Percentiles rank a stretch among this genome's conserved stretches.
Conservation (phyloP, 2,113 vertebrate genomes). For the Stigmatopora argus region DNA sequence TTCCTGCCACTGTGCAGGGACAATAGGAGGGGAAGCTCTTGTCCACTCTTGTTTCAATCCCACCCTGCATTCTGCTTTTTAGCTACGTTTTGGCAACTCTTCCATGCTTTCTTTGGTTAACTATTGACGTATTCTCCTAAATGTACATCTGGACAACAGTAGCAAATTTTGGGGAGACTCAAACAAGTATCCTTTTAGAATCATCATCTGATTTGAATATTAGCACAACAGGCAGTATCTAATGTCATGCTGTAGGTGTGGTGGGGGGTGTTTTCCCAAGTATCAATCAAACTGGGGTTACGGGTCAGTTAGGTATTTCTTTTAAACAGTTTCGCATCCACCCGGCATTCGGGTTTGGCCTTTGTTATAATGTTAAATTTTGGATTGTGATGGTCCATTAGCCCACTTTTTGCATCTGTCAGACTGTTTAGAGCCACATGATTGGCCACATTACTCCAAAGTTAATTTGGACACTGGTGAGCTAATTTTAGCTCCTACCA, state of each 20-base stretch:
- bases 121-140: neutral
- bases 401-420: constrained; percentile 46
- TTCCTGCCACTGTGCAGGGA: constrained; percentile 53
- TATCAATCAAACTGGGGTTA: constrained; percentile 21
- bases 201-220: neutral
- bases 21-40: constrained; percentile 55
- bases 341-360: constrained; percentile 39
- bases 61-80: constrained; percentile 17
- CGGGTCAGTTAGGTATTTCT: constrained; percentile 13
- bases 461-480: neutral
- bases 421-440: constrained; percentile 26
- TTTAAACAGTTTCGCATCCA: constrained; percentile 6
- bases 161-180: neutral
- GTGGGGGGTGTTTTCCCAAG: constrained; percentile 7
- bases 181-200: neutral
- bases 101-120: neutral
- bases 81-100: constrained; percentile 19
- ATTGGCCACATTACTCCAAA: neutral
- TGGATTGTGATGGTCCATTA: constrained; percentile 38
- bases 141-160: neutral
- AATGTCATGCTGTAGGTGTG: constrained; percentile 1
- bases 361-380: constrained; percentile 35
- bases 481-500: neutral
- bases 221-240: neutral
- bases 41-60: constrained; percentile 59